These are phyloP conservation scores for Nannospalax galili DNA, from an alignment of 2,113 vertebrate species.

Conservation along the genomic window DNA sequence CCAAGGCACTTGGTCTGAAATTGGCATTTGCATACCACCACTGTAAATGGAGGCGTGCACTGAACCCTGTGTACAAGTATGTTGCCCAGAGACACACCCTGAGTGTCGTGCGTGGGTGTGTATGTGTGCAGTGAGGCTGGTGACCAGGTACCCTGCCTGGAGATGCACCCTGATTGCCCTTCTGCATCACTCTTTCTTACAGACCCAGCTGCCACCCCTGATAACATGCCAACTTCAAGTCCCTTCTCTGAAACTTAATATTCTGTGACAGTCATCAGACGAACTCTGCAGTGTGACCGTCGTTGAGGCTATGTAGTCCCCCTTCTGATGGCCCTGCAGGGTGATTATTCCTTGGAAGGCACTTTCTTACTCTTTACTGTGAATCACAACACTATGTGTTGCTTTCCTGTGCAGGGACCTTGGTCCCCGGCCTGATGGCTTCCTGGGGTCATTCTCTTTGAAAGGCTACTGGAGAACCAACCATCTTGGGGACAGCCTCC, in stretches of 20 bases:
- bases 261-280: background rate
- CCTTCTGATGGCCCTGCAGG: accelerated
- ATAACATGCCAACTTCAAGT: background rate
- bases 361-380: accelerated
- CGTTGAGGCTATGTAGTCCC: background rate
- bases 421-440: background rate
- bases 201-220: accelerated
- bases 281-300: accelerated
- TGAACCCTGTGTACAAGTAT: accelerated
- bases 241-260: background rate
- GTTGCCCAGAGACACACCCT: accelerated
- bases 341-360: background rate
- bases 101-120: background rate
- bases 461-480: background rate
- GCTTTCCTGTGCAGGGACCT: background rate
- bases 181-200: accelerated
- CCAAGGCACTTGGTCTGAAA: background rate
- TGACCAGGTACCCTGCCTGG: accelerated
- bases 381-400: accelerated
- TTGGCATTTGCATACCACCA: accelerated
- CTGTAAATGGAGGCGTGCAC: background rate
- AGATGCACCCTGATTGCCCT: accelerated
- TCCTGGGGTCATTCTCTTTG: background rate
- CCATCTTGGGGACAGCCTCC: background rate
- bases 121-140: background rate